Evolutionary conservation across 2,888 invertebrate genomes (phyloP), one percentile per base, ranked within the genome.

Genomic region (Dynastes grantii): DNA sequence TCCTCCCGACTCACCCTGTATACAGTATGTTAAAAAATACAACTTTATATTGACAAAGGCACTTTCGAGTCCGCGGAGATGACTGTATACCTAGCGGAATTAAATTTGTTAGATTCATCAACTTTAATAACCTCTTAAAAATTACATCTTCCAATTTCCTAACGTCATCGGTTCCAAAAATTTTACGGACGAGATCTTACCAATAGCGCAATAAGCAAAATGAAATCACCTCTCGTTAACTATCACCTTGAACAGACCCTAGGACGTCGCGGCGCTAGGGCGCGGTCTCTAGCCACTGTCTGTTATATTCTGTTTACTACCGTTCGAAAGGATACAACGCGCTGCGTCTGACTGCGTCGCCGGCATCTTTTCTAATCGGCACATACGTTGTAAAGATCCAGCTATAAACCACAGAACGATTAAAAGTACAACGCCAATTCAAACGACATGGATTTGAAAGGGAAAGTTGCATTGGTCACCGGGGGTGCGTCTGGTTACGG

Each of bases 401-500:
- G 27, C 32, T 3, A 27, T 67, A 58, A 76, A 55, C 40, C 40
- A 9, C 11, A 65, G 51, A 37, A 13, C 75, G 5, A 76, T 64
- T 76, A 77, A 68, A 45, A 45, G 27, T 32, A 32, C 16, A 53
- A 71, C n/a, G 40, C 13, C n/a, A 2, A 40, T 63, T 63, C 8
- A 9, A 65, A 49, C 37, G 49, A 27, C 5, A 94, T 94, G 94
- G 94, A 94, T 86, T 88, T 94, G 81, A 94, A 93, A 88, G 94
- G 94, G 82, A 94, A 93, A 88, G 94, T 94, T 79, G 94, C 92
- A 64, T 88, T 95, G 80, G 92, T 94, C 77, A 94, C 94, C 37
- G 95, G 94, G 49, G 94, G 93, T 70, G 94, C 94, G 16, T 92
- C 93, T 71, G 95, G 94, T 77, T 92, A 94, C 83, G 95, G 95